phyloP scores from a whole-genome alignment of 2,888 invertebrate species.

The Cryptocheilus praepositus region DNA sequence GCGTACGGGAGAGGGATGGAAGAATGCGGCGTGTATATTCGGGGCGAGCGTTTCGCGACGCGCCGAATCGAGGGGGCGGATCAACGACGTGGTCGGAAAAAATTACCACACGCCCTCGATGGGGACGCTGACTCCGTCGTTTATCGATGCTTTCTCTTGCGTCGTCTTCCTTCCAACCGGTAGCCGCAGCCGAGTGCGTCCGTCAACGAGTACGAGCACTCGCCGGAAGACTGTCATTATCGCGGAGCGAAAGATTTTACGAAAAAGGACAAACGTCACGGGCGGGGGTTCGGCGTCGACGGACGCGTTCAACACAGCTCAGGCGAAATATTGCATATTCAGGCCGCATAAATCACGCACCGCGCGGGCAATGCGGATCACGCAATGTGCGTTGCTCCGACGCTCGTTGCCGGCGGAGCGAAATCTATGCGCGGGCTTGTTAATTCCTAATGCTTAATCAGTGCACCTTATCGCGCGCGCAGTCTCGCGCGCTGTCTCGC shows the following conservation, averaged over 20 bases:
- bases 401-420: constrained; percentile 18
- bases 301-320: no score
- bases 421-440: constrained; percentile 45
- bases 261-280: neutral
- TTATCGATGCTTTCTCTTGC: neutral
- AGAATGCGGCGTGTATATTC: no score
- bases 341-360: constrained; percentile 51
- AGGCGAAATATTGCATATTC: constrained; percentile 6
- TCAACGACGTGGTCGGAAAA: constrained; percentile 35
- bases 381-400: constrained; percentile 6
- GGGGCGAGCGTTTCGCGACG: no score
- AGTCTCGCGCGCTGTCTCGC: constrained; percentile 11
- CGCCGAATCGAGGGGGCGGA: constrained; percentile 18
- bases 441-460: constrained; percentile 56
- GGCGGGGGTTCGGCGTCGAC: neutral
- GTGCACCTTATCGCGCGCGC: constrained; percentile 48
- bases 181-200: neutral
- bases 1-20: no score
- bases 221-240: no score
- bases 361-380: constrained; percentile 12
- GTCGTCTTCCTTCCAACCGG: neutral
- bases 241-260: no score
- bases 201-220: no score
- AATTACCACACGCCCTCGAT: neutral
- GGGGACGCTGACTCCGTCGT: neutral